Conservation (phyloP, 2,797 vertebrate species). For the Vultur gryphus region DNA sequence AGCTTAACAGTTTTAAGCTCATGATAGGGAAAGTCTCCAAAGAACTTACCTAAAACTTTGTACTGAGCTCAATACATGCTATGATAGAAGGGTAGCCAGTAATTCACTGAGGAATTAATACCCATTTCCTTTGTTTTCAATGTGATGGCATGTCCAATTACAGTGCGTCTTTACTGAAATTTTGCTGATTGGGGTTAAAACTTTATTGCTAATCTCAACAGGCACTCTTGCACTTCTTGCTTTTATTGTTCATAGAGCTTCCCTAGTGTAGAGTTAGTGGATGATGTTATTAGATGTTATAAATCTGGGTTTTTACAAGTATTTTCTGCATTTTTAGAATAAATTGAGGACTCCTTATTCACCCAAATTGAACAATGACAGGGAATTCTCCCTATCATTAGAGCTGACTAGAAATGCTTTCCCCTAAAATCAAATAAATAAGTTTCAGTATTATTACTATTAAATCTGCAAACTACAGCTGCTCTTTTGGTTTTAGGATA, state of each 20-base stretch:
- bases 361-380: neutral
- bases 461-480: neutral
- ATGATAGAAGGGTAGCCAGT: neutral
- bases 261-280: neutral
- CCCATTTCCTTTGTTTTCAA: neutral
- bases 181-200: neutral
- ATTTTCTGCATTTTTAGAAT: neutral
- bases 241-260: neutral
- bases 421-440: neutral
- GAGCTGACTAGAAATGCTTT: neutral
- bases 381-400: neutral
- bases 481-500: neutral
- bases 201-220: neutral
- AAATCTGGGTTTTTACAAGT: neutral
- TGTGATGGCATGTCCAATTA: neutral
- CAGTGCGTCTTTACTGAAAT: neutral
- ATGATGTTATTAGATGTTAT: neutral
- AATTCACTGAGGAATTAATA: neutral
- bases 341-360: neutral
- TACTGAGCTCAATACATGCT: neutral
- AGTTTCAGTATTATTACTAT: neutral
- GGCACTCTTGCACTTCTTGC: neutral
- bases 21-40: neutral
- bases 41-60: neutral
- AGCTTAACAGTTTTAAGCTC: neutral